Conservation (phyloP, 1,140 invertebrate species). For the Melitaea cinxia region DNA sequence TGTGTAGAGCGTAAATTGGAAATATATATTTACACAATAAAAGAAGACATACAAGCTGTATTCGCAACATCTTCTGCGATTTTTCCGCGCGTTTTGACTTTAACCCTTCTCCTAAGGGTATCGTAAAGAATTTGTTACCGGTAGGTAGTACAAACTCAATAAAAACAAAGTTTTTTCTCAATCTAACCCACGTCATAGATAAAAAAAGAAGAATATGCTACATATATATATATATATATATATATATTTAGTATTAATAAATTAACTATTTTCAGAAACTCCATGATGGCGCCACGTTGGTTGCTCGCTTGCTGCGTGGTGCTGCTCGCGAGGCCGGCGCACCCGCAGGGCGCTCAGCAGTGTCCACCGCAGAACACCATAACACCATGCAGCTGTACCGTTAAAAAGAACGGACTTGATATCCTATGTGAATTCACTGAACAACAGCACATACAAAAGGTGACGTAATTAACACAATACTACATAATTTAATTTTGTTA, state of each 20-base stretch:
- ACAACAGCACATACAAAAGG: conserved; percentile 85
- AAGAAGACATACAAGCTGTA: too few species aligned
- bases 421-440: conserved; percentile 93
- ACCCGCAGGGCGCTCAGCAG: conserved; percentile 82
- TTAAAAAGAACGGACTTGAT: conserved; percentile 93
- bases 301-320: conserved; percentile 65
- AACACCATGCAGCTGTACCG: conserved; percentile 89
- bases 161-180: too few species aligned
- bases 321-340: conserved; percentile 63
- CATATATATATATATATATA: too few species aligned
- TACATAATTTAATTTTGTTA: neutral
- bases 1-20: too few species aligned
- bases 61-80: too few species aligned
- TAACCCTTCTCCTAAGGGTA: too few species aligned
- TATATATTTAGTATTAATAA: neutral
- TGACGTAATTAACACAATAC: conserved; percentile 10
- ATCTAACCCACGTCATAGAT: too few species aligned
- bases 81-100: too few species aligned
- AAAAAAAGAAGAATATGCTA: too few species aligned
- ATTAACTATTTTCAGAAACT: conserved; percentile 35
- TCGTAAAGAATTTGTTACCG: too few species aligned
- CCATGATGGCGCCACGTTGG: conserved; percentile 66
- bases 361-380: conserved; percentile 88
- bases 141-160: too few species aligned
- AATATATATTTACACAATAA: too few species aligned